Conservation (phyloP, 2,888 invertebrate genomes). For the Agriopis marginaria region DNA sequence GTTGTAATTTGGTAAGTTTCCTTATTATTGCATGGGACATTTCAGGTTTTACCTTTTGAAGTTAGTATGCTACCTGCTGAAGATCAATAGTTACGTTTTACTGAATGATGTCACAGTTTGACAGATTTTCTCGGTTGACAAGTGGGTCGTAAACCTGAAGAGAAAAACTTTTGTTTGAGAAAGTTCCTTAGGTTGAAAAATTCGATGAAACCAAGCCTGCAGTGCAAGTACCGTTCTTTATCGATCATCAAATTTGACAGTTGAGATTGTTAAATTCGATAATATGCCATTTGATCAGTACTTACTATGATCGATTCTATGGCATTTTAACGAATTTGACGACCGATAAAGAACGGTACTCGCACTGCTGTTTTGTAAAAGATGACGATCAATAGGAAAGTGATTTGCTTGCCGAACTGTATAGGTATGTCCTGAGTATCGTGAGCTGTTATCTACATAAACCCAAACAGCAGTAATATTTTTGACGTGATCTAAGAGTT, state of each 20-base stretch:
- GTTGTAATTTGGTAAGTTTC: slow-evolving; percentile 65
- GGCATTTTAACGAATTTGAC: no score
- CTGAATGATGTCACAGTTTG: slow-evolving; percentile 63
- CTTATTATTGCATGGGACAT: slow-evolving; percentile 9
- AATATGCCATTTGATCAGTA: no score
- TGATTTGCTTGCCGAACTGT: neutral
- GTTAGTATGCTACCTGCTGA: slow-evolving; percentile 34
- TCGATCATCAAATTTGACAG: no score
- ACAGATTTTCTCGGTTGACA: slow-evolving; percentile 45
- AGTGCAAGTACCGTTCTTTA: no score
- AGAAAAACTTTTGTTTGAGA: slow-evolving; percentile 14
- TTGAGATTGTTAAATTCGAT: no score
- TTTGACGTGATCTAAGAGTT: neutral
- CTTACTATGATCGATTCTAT: no score
- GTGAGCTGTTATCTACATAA: neutral
- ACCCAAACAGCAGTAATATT: neutral
- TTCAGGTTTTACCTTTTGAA: slow-evolving; percentile 21
- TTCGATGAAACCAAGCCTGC: slow-evolving; percentile 3
- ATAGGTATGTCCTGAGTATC: neutral
- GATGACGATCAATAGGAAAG: neutral
- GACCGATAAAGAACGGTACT: no score
- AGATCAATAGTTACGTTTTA: slow-evolving; percentile 68
- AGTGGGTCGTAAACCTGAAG: slow-evolving; percentile 28
- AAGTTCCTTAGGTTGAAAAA: slow-evolving; percentile 22
- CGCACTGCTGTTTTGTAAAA: no score